Percentiles rank a stretch among this genome's conserved stretches.
Conservation (phyloP, 92 coral and sea anemone species). For the Parazoanthus swiftii region DNA sequence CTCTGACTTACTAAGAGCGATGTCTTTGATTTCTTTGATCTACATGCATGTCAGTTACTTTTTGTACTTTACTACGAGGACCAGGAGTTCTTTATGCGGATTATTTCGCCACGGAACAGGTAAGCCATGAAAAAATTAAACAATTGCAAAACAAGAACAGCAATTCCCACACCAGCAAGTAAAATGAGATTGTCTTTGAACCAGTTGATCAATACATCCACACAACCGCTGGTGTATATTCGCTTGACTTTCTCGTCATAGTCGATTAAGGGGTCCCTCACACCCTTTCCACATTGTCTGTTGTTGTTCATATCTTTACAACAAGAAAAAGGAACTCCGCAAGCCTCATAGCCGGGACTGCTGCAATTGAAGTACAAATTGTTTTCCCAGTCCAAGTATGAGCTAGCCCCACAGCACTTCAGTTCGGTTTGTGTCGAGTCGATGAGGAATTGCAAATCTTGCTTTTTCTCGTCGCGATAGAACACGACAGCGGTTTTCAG, state of each 20-base stretch:
- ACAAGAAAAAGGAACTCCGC: constrained; percentile 77
- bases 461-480: constrained; percentile 61
- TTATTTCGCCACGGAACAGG: constrained; percentile 51
- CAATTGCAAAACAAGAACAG: constrained; percentile 51
- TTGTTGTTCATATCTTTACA: constrained; percentile 57
- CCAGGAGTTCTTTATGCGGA: constrained; percentile 11
- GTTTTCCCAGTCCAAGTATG: constrained; percentile 61
- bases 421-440: constrained; percentile 65
- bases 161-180: constrained; percentile 52
- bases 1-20: no score
- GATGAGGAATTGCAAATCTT: constrained; percentile 61
- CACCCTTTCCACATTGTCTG: constrained; percentile 71
- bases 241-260: not conserved
- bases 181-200: constrained; percentile 53
- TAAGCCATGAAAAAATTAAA: constrained; percentile 58
- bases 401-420: constrained; percentile 61
- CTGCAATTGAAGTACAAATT: constrained; percentile 68
- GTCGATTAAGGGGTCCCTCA: constrained; percentile 36
- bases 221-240: constrained; percentile 64
- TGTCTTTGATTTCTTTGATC: no score
- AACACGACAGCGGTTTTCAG: constrained; percentile 42
- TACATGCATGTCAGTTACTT: no score
- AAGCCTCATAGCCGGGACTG: constrained; percentile 53
- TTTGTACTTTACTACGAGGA: not conserved
- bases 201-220: constrained; percentile 52